phyloP scores from a whole-genome alignment of 92 coral and sea anemone species.

The Heteractis magnifica region DNA sequence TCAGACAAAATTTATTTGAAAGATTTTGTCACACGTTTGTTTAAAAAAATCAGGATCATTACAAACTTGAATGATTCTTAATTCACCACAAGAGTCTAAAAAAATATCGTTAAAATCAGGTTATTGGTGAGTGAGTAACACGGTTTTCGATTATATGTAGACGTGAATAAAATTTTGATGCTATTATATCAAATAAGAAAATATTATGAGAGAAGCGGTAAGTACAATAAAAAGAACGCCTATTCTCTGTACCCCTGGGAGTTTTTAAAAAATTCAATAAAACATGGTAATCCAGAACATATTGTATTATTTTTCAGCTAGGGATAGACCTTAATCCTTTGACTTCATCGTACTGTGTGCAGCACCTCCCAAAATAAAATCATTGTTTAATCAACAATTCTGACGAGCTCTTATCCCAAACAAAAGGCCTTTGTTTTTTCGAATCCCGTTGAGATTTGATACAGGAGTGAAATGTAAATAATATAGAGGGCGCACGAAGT shows the following conservation, averaged over 20 bases:
- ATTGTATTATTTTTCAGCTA: not conserved
- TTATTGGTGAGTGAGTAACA: not conserved
- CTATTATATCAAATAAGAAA: not conserved
- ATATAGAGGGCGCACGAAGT: not conserved
- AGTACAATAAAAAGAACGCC: not conserved
- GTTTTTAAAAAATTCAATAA: not conserved
- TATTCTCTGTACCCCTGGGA: not conserved
- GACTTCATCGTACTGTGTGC: not conserved
- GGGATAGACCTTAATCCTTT: not conserved
- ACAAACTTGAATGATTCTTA: not conserved
- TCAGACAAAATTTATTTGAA: too few relatives aligned
- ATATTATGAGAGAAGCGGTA: not conserved
- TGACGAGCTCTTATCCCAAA: not conserved
- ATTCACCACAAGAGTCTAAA: not conserved
- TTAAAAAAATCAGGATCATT: too few relatives aligned
- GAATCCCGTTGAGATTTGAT: not conserved
- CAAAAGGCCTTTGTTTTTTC: slow-evolving; percentile 3
- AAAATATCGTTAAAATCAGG: not conserved
- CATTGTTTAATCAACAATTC: not conserved
- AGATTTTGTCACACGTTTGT: too few relatives aligned
- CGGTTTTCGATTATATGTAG: not conserved
- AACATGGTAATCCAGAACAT: not conserved
- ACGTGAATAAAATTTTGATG: not conserved
- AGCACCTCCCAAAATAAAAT: not conserved
- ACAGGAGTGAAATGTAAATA: not conserved